Evolutionary conservation across 2,888 invertebrate genomes (phyloP), one percentile per base, ranked within the genome.

Genomic region (Amphipoea oculea): DNA sequence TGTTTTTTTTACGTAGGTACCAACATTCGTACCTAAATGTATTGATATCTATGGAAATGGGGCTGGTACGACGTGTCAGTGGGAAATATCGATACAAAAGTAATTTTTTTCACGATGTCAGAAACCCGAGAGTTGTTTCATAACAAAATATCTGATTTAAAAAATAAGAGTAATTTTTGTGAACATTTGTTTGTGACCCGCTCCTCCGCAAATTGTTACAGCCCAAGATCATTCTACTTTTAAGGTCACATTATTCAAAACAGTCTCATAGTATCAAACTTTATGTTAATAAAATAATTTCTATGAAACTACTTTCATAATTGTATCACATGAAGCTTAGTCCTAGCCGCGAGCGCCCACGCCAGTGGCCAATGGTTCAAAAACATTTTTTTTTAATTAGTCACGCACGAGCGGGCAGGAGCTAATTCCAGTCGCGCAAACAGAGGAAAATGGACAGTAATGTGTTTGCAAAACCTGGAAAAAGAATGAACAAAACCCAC

Each of bases 341-440:
- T 57, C 36, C 11, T 11, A 29, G 36, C 29, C 14, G 2, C 14
- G 12, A 6, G 4, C 51, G 9, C 54, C 29, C n/a, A 4, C 14
- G 40, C 9, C 12, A 11, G 0, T 79, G 23, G 23, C 71, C n/a
- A 75, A 76, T 76, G 29, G 57, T 62, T n/a, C 48, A 70, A 73
- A 66, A 69, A 84, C 51, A 57, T 0, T 76, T 76, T 79, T 42
- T 81, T 73, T 71, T 51, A 76, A 85, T 71, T 81, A 85, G 70
- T 76, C 76, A 84, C 66, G 76, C 73, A 73, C 51, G 60, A n/a
- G 9, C 45, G 40, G 14, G 63, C 23, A 42, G 6, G 6, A 72
- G 20, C 69, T 72, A 79, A 84, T 79, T 78, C 57, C 66, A 73
- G 75, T 69, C 40, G 62, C 60, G 29, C 36, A 79, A 79, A 81